These are phyloP conservation scores for Ophraella communa DNA, from an alignment of 2,888 invertebrate genomes.

Conservation along the genomic window DNA sequence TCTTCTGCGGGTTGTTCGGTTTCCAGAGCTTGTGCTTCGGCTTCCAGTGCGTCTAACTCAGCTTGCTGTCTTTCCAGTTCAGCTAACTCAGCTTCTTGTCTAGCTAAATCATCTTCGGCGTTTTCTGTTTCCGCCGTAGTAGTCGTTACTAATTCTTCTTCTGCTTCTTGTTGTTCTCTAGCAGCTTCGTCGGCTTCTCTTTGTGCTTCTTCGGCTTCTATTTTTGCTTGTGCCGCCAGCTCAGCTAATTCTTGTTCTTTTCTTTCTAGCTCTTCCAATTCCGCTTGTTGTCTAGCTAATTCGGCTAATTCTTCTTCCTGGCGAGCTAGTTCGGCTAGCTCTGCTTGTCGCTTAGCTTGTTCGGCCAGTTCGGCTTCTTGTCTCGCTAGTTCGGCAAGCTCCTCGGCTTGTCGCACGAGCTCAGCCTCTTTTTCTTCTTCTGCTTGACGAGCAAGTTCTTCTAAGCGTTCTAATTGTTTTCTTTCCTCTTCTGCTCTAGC, in stretches of 20 bases:
- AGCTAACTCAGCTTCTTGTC: constrained; percentile 52
- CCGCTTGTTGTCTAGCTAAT: constrained; percentile 62
- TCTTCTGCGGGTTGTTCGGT: constrained; percentile 56
- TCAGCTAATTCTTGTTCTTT: constrained; percentile 71
- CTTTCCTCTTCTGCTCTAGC: constrained; percentile 57
- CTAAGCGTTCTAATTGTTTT: constrained; percentile 63
- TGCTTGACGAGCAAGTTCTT: constrained; percentile 68
- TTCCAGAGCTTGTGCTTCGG: constrained; percentile 47
- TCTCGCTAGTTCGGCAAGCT: constrained; percentile 58
- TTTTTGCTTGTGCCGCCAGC: constrained; percentile 67
- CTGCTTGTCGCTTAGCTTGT: constrained; percentile 64
- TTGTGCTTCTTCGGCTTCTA: constrained; percentile 67
- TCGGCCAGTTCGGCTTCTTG: constrained; percentile 75
- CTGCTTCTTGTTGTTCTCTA: constrained; percentile 51
- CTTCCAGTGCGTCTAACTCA: constrained; percentile 50
- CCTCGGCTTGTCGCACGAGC: constrained; percentile 68
- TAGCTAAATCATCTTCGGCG: constrained; percentile 59
- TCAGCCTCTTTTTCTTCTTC: constrained; percentile 72
- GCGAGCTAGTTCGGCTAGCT: constrained; percentile 58
- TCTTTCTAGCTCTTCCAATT: constrained; percentile 50
- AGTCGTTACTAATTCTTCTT: constrained; percentile 58
- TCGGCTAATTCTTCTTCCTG: constrained; percentile 72
- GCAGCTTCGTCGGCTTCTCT: constrained; percentile 57
- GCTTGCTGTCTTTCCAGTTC: constrained; percentile 51
- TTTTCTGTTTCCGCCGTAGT: too few species aligned